A percentile compares a stretch with the other conserved stretches of the same genome.
These are phyloP conservation scores for Acrobasis repandana DNA, from an alignment of 2,888 invertebrate genomes.

Conservation along the genomic window DNA sequence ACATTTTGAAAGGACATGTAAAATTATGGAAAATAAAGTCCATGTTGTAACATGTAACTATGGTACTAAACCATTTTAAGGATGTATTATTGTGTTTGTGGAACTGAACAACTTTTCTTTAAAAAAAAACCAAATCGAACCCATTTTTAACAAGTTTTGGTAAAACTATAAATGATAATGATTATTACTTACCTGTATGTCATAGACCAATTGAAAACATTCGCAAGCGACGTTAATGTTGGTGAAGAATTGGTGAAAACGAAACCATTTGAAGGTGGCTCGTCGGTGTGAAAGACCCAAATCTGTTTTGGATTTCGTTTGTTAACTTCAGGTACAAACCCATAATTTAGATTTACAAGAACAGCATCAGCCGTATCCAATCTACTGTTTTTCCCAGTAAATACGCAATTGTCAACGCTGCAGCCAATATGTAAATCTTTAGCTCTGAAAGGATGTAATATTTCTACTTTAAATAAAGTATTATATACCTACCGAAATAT, in stretches of 20 bases:
- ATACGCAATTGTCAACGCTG: slow-evolving; percentile 84
- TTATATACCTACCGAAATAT: too few species aligned
- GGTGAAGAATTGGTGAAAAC: slow-evolving; percentile 54
- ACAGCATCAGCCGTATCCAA: slow-evolving; percentile 85
- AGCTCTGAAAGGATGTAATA: slow-evolving; percentile 7
- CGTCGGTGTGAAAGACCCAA: slow-evolving; percentile 88
- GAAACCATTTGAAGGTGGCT: slow-evolving; percentile 85
- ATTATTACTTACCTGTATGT: slow-evolving; percentile 76
- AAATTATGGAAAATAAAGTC: too few species aligned
- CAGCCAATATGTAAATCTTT: slow-evolving; percentile 82
- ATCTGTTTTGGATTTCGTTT: slow-evolving; percentile 73
- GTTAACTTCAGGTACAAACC: slow-evolving; percentile 42
- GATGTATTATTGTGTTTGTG: too few species aligned
- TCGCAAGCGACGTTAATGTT: slow-evolving; percentile 69
- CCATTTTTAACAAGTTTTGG: too few species aligned
- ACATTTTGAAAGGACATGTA: too few species aligned
- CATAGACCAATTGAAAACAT: slow-evolving; percentile 89
- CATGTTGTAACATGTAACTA: too few species aligned
- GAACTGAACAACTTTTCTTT: too few species aligned
- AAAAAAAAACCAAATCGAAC: too few species aligned
- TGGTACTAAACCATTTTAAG: too few species aligned
- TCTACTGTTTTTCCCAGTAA: slow-evolving; percentile 78
- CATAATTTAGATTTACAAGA: slow-evolving; percentile 75
- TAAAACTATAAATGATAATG: too few species aligned
- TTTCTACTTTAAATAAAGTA: too few species aligned